Percentiles rank a stretch among this genome's conserved stretches.
phyloP scores from a whole-genome alignment of 2,888 invertebrate genomes.

The Sesia bembeciformis region DNA sequence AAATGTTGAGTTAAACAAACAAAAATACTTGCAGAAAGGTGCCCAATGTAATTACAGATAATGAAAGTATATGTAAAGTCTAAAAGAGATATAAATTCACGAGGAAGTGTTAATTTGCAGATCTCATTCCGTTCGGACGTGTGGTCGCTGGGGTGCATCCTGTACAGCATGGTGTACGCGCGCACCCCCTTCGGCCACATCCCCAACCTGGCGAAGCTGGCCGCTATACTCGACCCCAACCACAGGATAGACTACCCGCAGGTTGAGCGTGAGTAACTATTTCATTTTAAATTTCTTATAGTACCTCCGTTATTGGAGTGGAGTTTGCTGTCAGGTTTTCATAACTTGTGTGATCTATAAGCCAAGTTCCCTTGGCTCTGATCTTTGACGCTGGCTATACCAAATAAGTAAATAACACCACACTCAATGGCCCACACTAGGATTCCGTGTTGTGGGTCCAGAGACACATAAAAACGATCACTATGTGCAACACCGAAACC shows the following conservation, averaged over 20 bases:
- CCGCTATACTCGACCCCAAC: conserved; percentile 83
- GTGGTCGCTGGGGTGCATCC: conserved; percentile 97
- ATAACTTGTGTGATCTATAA: neutral
- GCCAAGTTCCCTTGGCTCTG: too few species aligned
- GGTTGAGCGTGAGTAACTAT: conserved; percentile 51
- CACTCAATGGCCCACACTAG: too few species aligned
- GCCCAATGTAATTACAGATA: too few species aligned
- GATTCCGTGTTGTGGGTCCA: too few species aligned
- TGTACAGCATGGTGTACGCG: conserved; percentile 93
- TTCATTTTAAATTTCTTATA: neutral
- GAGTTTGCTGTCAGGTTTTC: neutral
- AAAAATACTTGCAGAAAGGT: too few species aligned
- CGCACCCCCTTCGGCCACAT: conserved; percentile 93
- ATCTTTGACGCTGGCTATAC: too few species aligned
- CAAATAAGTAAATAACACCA: too few species aligned
- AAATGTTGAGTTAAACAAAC: too few species aligned
- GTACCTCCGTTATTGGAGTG: neutral
- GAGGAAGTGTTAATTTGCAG: conserved; percentile 53
- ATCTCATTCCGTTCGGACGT: conserved; percentile 95
- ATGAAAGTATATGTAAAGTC: too few species aligned
- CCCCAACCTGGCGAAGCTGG: conserved; percentile 81
- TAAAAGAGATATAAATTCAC: conserved; percentile 4
- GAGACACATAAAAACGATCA: too few species aligned
- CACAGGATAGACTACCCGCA: conserved; percentile 83
- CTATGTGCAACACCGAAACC: too few species aligned